These are phyloP conservation scores for Numenius phaeopus DNA, from an alignment of 2,797 vertebrate genomes.

Conservation along the genomic window DNA sequence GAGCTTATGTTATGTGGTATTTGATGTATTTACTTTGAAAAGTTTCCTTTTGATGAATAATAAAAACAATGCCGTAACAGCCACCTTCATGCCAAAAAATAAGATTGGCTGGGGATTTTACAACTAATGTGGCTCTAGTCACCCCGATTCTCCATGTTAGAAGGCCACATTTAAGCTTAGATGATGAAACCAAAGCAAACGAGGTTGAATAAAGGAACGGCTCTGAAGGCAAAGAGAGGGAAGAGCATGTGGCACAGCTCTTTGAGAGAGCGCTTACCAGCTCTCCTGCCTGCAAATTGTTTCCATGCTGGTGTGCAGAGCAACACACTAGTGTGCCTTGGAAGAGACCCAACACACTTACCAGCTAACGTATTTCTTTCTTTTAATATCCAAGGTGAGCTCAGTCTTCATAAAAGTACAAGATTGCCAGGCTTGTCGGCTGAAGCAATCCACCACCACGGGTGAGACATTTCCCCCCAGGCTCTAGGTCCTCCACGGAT, in stretches of 20 bases:
- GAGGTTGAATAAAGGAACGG: not conserved
- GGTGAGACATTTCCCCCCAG: not conserved
- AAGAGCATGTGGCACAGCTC: conserved; percentile 20
- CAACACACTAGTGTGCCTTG: not conserved
- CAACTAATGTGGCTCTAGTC: conserved; percentile 47
- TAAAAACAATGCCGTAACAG: conserved; percentile 67
- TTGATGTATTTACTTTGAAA: conserved; percentile 72
- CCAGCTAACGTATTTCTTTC: conserved; percentile 9
- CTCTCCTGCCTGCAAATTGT: conserved; percentile 22
- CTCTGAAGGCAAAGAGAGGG: not conserved
- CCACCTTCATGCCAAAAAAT: conserved; percentile 55
- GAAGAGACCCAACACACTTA: not conserved
- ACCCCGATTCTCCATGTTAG: conserved; percentile 44
- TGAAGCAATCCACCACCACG: not conserved
- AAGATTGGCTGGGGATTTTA: conserved; percentile 57
- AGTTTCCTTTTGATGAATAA: conserved; percentile 74
- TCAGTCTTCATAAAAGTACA: not conserved
- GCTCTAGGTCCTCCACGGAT: not conserved
- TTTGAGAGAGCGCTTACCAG: not conserved
- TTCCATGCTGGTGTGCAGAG: conserved; percentile 11
- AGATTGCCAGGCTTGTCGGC: not conserved
- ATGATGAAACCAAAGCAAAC: conserved; percentile 37
- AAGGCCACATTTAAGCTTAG: conserved; percentile 13
- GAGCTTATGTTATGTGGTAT: conserved; percentile 72
- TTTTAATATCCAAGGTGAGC: conserved; percentile 41